These are phyloP conservation scores for Drosophila watanabei DNA, from an alignment of 1,140 invertebrate species.

Conservation along the genomic window DNA sequence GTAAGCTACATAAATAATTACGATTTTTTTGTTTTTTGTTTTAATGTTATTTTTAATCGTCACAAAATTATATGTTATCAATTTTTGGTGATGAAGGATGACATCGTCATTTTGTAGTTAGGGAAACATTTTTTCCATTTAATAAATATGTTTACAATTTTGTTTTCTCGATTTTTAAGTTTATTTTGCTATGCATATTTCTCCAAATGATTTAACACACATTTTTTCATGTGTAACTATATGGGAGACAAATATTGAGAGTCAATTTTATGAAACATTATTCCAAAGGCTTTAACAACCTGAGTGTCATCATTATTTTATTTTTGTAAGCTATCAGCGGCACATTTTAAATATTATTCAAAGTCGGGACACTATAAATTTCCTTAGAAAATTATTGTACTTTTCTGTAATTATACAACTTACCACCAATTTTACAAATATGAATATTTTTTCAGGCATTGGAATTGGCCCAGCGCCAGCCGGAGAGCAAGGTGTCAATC, in stretches of 20 bases:
- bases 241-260: too few relatives aligned
- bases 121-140: neutral
- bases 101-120: neutral
- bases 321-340: neutral
- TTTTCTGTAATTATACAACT: neutral
- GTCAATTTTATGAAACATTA: too few relatives aligned
- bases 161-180: neutral
- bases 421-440: neutral
- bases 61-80: neutral
- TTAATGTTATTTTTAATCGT: neutral
- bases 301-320: too few relatives aligned
- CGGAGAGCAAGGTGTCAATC: conserved; percentile 89
- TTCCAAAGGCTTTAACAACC: too few relatives aligned
- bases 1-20: too few relatives aligned
- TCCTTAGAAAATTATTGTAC: neutral
- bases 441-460: conserved; percentile 86
- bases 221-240: too few relatives aligned
- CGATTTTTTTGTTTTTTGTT: too few relatives aligned
- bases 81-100: neutral
- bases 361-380: neutral
- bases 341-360: neutral
- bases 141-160: neutral
- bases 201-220: too few relatives aligned
- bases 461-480: conserved; percentile 87
- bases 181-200: too few relatives aligned